Conservation (phyloP, 2,113 vertebrate species). For the Rhynchomys soricoides region DNA sequence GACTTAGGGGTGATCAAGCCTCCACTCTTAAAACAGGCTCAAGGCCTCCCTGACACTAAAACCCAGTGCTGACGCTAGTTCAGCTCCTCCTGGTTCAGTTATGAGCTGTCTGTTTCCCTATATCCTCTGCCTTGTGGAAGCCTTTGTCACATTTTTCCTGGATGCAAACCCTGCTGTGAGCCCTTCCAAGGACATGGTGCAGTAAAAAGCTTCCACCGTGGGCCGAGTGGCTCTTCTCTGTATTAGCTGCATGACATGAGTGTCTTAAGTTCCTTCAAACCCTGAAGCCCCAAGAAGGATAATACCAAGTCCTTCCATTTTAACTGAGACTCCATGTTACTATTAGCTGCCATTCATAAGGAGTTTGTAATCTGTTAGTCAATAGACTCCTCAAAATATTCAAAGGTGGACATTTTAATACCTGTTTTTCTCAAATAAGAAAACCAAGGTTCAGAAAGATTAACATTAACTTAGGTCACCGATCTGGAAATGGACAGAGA, state of each 20-base stretch:
- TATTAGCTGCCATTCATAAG: neutral
- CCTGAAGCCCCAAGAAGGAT: neutral
- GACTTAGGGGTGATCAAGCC: neutral
- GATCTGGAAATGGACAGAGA: neutral
- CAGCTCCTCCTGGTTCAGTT: neutral
- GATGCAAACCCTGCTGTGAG: neutral
- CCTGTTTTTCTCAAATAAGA: slow-evolving; percentile 32
- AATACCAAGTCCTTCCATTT: neutral
- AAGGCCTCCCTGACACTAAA: neutral
- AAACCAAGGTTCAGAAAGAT: slow-evolving; percentile 39
- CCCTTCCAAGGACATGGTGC: neutral
- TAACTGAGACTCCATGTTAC: neutral
- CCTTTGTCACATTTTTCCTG: neutral
- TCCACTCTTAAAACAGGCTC: neutral
- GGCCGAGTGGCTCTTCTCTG: neutral
- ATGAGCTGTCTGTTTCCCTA: neutral
- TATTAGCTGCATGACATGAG: neutral
- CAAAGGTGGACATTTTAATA: slow-evolving; percentile 4
- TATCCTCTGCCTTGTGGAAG: neutral
- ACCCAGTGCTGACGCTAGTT: neutral
- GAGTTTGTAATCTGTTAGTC: neutral
- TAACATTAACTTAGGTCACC: neutral
- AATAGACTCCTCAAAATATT: slow-evolving; percentile 15
- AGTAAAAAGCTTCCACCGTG: neutral
- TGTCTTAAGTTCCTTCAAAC: neutral